phyloP scores from a whole-genome alignment of 1,140 invertebrate genomes.

The Platyscapa corneri region DNA sequence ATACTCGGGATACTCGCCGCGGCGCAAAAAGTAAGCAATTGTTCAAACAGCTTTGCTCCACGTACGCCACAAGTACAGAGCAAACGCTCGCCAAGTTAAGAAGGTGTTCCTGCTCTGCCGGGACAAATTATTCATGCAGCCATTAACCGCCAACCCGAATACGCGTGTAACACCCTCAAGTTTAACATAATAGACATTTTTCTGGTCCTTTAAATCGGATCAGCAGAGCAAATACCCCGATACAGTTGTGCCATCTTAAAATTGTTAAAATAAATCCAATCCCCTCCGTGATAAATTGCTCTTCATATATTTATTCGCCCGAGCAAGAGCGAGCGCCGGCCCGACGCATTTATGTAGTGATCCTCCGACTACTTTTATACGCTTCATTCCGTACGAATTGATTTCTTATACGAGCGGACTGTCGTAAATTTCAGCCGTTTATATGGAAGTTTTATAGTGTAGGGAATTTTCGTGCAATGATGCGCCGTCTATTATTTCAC shows the following conservation, averaged over 20 bases:
- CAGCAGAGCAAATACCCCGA: neutral
- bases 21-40: too few relatives aligned
- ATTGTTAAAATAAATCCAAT: conserved; percentile 4
- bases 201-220: neutral
- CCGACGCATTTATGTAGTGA: neutral
- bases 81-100: neutral
- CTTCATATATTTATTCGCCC: neutral
- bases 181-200: neutral
- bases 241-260: neutral
- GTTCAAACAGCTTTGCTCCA: neutral
- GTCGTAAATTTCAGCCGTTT: conserved; percentile 1
- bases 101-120: neutral
- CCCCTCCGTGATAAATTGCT: neutral
- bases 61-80: neutral
- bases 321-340: neutral
- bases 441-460: neutral
- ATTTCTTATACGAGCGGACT: conserved; percentile 10
- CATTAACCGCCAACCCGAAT: neutral
- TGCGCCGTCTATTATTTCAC: conserved; percentile 23
- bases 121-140: neutral
- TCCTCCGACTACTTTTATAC: neutral
- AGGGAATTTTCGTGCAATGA: conserved; percentile 3
- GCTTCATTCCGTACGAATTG: conserved; percentile 17
- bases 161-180: too few relatives aligned
- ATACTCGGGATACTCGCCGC: too few relatives aligned